Percentiles rank a stretch among this genome's conserved stretches.
phyloP scores from a whole-genome alignment of 1,140 invertebrate species.

The Drosophila willistoni region DNA sequence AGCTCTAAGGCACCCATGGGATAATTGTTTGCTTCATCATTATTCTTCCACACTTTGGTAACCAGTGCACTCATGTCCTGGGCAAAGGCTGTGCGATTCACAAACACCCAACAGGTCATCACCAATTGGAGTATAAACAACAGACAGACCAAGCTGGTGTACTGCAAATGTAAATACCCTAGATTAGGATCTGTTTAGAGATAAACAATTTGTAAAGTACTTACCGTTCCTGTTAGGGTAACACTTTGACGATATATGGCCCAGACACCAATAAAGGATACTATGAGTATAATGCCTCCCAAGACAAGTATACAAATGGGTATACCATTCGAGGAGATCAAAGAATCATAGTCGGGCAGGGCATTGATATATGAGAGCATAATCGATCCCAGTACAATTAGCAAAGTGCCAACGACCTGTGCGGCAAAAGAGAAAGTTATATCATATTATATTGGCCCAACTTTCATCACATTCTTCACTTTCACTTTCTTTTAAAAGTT shows the following conservation, averaged over 20 bases:
- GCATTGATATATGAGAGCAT: slow-evolving; percentile 11
- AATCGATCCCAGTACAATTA: not conserved
- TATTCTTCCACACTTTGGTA: not conserved
- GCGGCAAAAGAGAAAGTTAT: not conserved
- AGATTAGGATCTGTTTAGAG: not conserved
- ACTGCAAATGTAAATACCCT: not conserved
- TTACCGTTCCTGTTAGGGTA: not conserved
- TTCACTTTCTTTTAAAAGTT: too few relatives aligned
- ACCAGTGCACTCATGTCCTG: slow-evolving; percentile 5
- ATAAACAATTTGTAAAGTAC: not conserved
- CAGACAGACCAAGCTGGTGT: not conserved
- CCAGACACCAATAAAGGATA: not conserved
- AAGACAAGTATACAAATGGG: slow-evolving; percentile 1
- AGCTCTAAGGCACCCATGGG: not conserved
- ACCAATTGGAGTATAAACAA: slow-evolving; percentile 5
- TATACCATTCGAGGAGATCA: not conserved
- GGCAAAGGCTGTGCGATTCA: slow-evolving; percentile 3
- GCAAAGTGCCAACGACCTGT: slow-evolving; percentile 1
- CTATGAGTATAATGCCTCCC: not conserved
- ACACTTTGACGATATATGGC: not conserved
- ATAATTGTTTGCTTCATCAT: not conserved
- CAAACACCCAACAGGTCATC: slow-evolving; percentile 3
- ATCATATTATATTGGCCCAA: too few relatives aligned
- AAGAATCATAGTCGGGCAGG: not conserved
- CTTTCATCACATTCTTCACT: too few relatives aligned